A percentile compares a stretch with the other conserved stretches of the same genome.
phyloP scores from a whole-genome alignment of 2,888 invertebrate species.

The Drosophila austrosaltans region DNA sequence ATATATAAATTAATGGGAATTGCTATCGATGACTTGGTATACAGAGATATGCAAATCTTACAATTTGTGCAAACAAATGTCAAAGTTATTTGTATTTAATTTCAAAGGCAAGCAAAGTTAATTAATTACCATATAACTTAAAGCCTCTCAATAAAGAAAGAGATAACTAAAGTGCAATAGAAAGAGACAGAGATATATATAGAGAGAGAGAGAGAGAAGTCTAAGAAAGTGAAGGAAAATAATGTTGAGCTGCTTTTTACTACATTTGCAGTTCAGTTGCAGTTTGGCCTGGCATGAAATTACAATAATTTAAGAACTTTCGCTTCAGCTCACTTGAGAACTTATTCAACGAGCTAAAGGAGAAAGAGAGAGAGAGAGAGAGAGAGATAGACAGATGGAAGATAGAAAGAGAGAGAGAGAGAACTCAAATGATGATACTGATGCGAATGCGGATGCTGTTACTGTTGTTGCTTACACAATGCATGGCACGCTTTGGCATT shows the following conservation, averaged over 20 bases:
- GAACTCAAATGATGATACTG: slow-evolving; percentile 7
- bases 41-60: slow-evolving; percentile 57
- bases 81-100: slow-evolving; percentile 77
- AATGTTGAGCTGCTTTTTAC: slow-evolving; percentile 4
- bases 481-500: slow-evolving; percentile 43
- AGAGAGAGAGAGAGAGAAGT: background rate
- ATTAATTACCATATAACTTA: slow-evolving; percentile 70
- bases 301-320: slow-evolving; percentile 73
- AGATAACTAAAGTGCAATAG: background rate
- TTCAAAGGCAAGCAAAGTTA: slow-evolving; percentile 73
- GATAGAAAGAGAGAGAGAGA: background rate
- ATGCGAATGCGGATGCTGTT: background rate
- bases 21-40: slow-evolving; percentile 18
- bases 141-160: slow-evolving; percentile 28
- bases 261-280: slow-evolving; percentile 12
- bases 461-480: slow-evolving; percentile 20
- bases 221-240: background rate
- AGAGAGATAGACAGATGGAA: background rate
- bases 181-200: background rate
- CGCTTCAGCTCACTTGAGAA: slow-evolving; percentile 49
- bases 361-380: background rate
- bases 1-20: slow-evolving; percentile 48
- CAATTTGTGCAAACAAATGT: slow-evolving; percentile 67
- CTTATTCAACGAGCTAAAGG: slow-evolving; percentile 32
- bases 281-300: slow-evolving; percentile 48